phyloP scores from a whole-genome alignment of 2,113 vertebrate genomes.

The Spizaetus ornatus region DNA sequence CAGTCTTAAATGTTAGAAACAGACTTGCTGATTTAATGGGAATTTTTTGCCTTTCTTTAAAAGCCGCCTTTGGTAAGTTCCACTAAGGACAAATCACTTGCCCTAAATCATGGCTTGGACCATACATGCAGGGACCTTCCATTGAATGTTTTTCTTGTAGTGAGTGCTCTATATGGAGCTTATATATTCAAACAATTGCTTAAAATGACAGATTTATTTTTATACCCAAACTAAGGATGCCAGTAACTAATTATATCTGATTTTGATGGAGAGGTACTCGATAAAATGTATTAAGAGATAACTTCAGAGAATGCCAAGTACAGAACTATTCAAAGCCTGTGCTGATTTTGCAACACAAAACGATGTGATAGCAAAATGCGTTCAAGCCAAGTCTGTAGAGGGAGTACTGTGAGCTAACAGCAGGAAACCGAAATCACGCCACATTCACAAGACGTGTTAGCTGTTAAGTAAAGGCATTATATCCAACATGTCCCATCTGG shows the following conservation, averaged over 20 bases:
- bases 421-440: conserved; percentile 14
- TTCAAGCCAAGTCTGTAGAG: conserved; percentile 10
- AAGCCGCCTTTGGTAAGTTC: neutral
- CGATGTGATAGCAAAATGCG: neutral
- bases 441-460: neutral
- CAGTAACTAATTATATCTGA: conserved; percentile 21
- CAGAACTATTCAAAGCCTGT: conserved; percentile 29
- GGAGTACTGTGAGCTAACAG: neutral
- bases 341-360: conserved; percentile 49
- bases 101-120: neutral
- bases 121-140: neutral
- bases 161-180: neutral
- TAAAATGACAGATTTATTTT: conserved; percentile 46
- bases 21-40: neutral
- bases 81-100: neutral
- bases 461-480: conserved; percentile 9
- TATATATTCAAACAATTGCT: neutral
- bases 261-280: conserved; percentile 47
- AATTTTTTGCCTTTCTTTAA: neutral
- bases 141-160: neutral
- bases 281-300: conserved; percentile 35
- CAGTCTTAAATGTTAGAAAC: neutral
- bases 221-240: neutral
- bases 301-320: conserved; percentile 40
- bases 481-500: neutral